Percentiles rank a stretch among this genome's conserved stretches.
phyloP scores from a whole-genome alignment of 2,797 vertebrate genomes.

The Ceryle rudis region DNA sequence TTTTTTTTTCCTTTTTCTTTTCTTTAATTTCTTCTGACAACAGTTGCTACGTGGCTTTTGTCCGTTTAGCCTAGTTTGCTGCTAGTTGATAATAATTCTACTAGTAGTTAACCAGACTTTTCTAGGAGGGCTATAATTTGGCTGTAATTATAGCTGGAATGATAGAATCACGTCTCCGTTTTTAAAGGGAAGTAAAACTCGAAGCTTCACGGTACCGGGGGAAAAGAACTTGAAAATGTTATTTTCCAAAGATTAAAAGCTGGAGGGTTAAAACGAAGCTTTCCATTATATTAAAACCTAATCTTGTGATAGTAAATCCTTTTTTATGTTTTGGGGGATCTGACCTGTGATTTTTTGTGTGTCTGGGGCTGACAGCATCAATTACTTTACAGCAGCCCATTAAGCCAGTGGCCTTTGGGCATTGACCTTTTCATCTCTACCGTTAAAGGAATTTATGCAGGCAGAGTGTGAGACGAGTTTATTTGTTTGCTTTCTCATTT shows the following conservation, averaged over 20 bases:
- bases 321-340: not conserved
- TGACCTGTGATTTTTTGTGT: not conserved
- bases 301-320: not conserved
- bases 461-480: not conserved
- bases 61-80: conserved; percentile 27
- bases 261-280: conserved; percentile 45
- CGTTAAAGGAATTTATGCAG: not conserved
- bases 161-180: not conserved
- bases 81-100: conserved; percentile 12
- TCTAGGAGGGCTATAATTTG: not conserved
- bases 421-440: not conserved
- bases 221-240: not conserved
- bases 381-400: not conserved
- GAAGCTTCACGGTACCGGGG: not conserved
- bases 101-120: not conserved
- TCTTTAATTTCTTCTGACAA: not conserved
- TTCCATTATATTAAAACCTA: conserved; percentile 17
- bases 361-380: conserved; percentile 2
- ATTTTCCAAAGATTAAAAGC: conserved; percentile 19
- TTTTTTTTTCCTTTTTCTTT: not conserved
- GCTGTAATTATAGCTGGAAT: conserved; percentile 1
- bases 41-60: not conserved
- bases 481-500: not conserved
- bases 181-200: not conserved
- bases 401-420: conserved; percentile 1